A percentile compares a stretch with the other conserved stretches of the same genome.
Conservation (phyloP, 2,888 invertebrate species). For the Leucoma salicis region DNA sequence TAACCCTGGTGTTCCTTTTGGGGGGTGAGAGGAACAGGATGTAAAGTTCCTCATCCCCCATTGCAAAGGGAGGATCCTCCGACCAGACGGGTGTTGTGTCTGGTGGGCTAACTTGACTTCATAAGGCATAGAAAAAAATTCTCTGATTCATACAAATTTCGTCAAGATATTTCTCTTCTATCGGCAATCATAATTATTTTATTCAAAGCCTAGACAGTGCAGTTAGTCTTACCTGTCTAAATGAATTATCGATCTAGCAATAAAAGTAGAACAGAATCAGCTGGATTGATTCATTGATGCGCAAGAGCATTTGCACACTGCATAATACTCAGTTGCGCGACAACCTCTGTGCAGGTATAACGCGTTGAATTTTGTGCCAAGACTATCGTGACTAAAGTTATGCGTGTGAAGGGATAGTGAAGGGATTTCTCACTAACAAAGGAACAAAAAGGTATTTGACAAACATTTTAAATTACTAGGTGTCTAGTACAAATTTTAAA, state of each 20-base stretch:
- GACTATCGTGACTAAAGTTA: slow-evolving; percentile 28
- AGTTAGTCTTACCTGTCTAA: slow-evolving; percentile 7
- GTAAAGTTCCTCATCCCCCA: no score
- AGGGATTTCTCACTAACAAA: slow-evolving; percentile 18
- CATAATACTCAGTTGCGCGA: slow-evolving; percentile 34
- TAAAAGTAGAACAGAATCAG: slow-evolving; percentile 1
- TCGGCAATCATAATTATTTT: no score
- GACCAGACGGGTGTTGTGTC: no score
- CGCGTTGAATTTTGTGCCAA: slow-evolving; percentile 25
- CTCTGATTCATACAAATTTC: no score
- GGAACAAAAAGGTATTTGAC: slow-evolving; percentile 13
- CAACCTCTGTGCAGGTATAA: slow-evolving; percentile 27
- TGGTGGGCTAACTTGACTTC: no score
- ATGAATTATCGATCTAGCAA: slow-evolving; percentile 5
- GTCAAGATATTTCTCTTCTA: no score
- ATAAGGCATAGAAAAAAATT: no score
- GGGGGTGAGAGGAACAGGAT: no score
- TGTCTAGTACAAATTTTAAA: neutral
- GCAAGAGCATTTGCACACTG: slow-evolving; percentile 40
- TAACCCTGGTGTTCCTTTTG: no score
- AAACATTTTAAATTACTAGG: neutral
- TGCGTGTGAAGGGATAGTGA: slow-evolving; percentile 24
- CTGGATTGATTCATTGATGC: slow-evolving; percentile 20
- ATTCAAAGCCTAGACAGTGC: no score
- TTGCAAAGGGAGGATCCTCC: no score